These are phyloP conservation scores for Acanthiza pusilla DNA, from an alignment of 2,797 vertebrate species.

Conservation along the genomic window DNA sequence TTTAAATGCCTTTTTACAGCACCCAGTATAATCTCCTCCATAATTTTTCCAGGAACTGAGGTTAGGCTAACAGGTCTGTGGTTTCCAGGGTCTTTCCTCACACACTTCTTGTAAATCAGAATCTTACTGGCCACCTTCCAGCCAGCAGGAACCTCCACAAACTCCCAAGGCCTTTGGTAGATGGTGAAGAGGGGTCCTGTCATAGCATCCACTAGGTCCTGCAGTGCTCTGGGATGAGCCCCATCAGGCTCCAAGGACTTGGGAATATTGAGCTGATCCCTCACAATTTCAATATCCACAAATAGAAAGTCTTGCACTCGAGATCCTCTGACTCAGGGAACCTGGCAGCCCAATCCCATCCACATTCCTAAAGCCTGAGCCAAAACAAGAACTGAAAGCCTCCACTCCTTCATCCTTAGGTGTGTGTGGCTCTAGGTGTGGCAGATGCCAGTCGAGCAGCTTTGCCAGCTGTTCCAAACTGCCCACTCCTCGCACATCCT, in stretches of 20 bases:
- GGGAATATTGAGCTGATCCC: not conserved
- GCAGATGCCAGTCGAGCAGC: not conserved
- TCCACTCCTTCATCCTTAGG: too few species aligned
- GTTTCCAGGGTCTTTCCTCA: not conserved
- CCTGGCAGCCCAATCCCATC: not conserved
- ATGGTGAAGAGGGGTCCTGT: not conserved
- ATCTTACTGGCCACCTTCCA: not conserved
- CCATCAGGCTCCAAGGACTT: not conserved
- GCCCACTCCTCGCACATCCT: not conserved
- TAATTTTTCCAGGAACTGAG: not conserved
- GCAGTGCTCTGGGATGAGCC: not conserved
- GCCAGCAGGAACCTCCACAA: not conserved
- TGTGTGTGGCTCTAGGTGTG: not conserved
- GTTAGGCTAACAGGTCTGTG: not conserved
- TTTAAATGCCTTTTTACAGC: not conserved
- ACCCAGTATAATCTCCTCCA: not conserved
- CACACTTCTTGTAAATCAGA: not conserved
- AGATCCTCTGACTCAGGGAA: not conserved
- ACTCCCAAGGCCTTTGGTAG: not conserved
- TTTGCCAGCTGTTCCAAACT: not conserved
- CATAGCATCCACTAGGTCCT: not conserved
- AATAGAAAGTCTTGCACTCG: not conserved
- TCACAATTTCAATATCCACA: not conserved
- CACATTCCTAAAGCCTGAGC: not conserved
- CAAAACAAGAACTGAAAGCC: not conserved